Evolutionary conservation across 2,797 vertebrate species (phyloP).

Genomic region (Tokudaia tokunoshimensis): DNA sequence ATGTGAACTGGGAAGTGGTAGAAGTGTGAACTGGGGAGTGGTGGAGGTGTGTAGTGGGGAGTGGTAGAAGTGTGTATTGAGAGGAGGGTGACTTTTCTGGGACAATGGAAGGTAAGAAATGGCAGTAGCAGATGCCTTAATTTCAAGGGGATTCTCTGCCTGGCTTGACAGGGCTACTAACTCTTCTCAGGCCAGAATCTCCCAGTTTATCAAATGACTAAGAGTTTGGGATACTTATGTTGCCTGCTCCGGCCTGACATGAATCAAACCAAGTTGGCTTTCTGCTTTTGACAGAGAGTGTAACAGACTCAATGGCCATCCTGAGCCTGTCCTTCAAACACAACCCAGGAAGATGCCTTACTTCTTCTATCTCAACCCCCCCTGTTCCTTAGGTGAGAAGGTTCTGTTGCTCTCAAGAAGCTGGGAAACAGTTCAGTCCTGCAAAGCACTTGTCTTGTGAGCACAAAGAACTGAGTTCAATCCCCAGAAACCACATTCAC

Average conservation of each 20-base stretch:
- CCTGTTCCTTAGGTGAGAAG: neutral
- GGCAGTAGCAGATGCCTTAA: neutral
- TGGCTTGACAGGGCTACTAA: neutral
- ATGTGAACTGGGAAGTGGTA: too few species aligned
- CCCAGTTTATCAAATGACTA: constrained; percentile 24
- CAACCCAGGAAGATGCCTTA: too few species aligned
- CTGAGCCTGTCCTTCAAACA: neutral
- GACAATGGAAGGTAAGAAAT: neutral
- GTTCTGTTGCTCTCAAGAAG: neutral
- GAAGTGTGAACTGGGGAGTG: too few species aligned
- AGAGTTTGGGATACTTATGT: neutral
- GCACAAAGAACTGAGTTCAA: neutral
- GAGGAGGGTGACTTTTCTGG: neutral
- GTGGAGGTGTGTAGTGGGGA: too few species aligned
- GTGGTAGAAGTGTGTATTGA: neutral
- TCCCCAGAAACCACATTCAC: neutral
- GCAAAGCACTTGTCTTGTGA: neutral
- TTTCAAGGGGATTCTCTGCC: neutral
- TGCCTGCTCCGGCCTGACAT: neutral
- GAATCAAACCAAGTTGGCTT: constrained; percentile 40
- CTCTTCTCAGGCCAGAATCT: neutral
- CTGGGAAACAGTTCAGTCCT: neutral
- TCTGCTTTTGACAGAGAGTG: neutral
- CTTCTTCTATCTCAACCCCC: neutral
- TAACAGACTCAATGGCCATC: neutral